Conservation (phyloP, 2,797 vertebrate species). For the Poecilia picta region DNA sequence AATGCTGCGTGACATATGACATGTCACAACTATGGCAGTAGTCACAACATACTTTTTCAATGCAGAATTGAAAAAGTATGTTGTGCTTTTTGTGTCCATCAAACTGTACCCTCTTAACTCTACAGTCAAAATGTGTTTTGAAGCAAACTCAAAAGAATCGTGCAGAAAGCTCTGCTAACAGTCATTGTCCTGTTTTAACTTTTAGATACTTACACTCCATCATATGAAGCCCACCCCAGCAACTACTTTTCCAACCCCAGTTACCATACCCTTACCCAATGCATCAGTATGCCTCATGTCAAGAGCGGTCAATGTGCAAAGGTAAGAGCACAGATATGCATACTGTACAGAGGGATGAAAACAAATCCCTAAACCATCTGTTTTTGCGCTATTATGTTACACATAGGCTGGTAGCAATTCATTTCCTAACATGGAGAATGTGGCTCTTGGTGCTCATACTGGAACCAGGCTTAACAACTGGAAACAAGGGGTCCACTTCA, state of each 20-base stretch:
- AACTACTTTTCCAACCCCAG: slow-evolving; percentile 98
- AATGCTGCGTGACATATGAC: too few species aligned
- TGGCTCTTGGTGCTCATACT: slow-evolving; percentile 81
- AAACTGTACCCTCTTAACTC: background rate
- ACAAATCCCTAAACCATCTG: background rate
- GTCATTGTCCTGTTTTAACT: background rate
- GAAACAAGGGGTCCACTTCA: slow-evolving; percentile 92
- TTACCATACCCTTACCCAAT: slow-evolving; percentile 93
- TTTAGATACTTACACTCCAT: slow-evolving; percentile 86
- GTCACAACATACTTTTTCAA: background rate
- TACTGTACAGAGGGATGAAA: background rate
- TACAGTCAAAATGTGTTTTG: background rate
- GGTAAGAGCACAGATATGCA: slow-evolving; percentile 67
- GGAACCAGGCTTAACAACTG: slow-evolving; percentile 92
- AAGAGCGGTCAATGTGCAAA: slow-evolving; percentile 83
- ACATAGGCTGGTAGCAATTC: slow-evolving; percentile 86
- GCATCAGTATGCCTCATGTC: slow-evolving; percentile 80
- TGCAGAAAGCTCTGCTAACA: background rate
- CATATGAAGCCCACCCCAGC: slow-evolving; percentile 82
- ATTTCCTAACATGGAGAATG: slow-evolving; percentile 88
- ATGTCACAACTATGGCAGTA: too few species aligned
- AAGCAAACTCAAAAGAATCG: background rate
- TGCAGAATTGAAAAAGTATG: too few species aligned
- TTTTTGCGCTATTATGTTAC: background rate
- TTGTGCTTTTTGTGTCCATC: background rate